Evolutionary conservation across 2,888 invertebrate species (phyloP).

Genomic region (Galeopsomyia nigrocyanea): DNA sequence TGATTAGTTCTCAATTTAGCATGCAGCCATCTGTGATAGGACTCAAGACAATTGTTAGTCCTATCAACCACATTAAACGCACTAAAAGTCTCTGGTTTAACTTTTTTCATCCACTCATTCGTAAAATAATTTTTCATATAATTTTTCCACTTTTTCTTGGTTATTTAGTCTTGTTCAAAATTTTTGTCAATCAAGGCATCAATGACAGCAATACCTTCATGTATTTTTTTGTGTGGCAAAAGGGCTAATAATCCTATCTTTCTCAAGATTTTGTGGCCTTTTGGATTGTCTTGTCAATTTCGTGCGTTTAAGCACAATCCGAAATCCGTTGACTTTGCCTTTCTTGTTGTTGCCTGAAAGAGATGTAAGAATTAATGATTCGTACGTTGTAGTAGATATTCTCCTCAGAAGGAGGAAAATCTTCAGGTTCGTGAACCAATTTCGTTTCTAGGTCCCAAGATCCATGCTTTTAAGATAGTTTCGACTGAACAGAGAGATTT

Average conservation of each 20-base stretch:
- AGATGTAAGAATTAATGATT: too few relatives aligned
- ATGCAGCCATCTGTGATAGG: conserved; percentile 2
- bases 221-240: neutral
- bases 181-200: neutral
- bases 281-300: neutral
- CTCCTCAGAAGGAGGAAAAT: too few relatives aligned
- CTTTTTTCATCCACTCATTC: conserved; percentile 23
- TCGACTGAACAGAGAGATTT: too few relatives aligned
- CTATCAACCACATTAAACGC: conserved; percentile 1
- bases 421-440: too few relatives aligned
- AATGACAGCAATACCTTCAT: neutral
- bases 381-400: too few relatives aligned
- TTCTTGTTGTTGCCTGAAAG: neutral
- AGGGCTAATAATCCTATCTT: neutral
- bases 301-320: neutral
- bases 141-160: conserved; percentile 4
- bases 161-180: neutral
- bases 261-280: neutral
- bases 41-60: conserved; percentile 16
- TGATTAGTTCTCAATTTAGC: neutral
- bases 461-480: too few relatives aligned
- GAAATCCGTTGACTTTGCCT: conserved; percentile 1
- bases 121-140: conserved; percentile 4
- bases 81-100: conserved; percentile 5
- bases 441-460: too few relatives aligned